These are phyloP conservation scores for Cheilosia soror DNA, from an alignment of 2,888 invertebrate genomes.

Conservation along the genomic window DNA sequence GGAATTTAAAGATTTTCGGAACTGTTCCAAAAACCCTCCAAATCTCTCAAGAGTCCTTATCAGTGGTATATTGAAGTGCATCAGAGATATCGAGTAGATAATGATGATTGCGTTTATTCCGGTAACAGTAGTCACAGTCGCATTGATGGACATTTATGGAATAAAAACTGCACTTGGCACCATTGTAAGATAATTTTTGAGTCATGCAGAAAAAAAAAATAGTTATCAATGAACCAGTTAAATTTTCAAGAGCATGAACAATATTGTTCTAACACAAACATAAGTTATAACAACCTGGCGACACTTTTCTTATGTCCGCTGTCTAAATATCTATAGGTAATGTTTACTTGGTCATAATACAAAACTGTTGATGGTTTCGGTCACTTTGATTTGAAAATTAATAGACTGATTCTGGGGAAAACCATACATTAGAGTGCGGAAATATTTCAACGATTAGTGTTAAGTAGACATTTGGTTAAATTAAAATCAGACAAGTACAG, in stretches of 20 bases:
- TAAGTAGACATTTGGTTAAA: not conserved
- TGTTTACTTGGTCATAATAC: not conserved
- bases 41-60: conserved; percentile 43
- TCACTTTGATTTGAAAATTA: not conserved
- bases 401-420: not conserved
- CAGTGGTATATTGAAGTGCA: conserved; percentile 11
- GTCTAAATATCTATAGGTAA: not conserved
- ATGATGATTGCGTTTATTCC: not conserved
- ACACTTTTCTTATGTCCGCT: not conserved
- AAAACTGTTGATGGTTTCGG: not conserved
- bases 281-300: not conserved
- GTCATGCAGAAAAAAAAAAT: not conserved
- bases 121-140: conserved; percentile 1
- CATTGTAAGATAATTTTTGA: conserved; percentile 6
- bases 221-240: conserved; percentile 19
- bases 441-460: not conserved
- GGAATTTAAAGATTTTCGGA: conserved; percentile 59
- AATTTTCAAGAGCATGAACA: conserved; percentile 43
- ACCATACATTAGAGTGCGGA: not conserved
- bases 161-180: not conserved
- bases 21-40: conserved; percentile 4
- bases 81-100: conserved; percentile 19
- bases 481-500: too few species aligned
- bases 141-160: not conserved
- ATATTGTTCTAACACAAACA: conserved; percentile 36